Evolutionary conservation across 2,113 vertebrate species (phyloP).

Genomic region (Callipepla squamata): DNA sequence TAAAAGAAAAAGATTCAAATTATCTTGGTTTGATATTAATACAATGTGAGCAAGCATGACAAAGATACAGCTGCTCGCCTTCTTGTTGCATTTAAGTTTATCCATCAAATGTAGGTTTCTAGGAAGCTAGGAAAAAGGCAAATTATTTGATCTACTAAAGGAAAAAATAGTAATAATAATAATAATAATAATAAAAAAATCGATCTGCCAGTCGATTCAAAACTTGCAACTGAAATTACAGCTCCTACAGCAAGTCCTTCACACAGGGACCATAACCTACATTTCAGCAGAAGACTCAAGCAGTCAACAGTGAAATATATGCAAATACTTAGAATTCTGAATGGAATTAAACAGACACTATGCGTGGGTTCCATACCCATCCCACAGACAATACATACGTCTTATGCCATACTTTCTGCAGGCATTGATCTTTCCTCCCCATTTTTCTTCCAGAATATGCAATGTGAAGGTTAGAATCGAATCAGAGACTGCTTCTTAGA

Average conservation of each 20-base stretch:
- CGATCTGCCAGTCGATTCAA: conserved; percentile 40
- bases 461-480: background rate
- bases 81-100: conserved; percentile 52
- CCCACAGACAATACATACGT: background rate
- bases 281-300: background rate
- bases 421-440: background rate
- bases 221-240: background rate
- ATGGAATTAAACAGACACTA: background rate
- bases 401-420: background rate
- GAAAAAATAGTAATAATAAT: too few species aligned
- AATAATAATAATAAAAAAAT: background rate
- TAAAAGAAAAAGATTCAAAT: conserved; percentile 25
- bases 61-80: conserved; percentile 47
- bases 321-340: background rate
- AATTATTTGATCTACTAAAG: conserved; percentile 50
- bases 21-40: conserved; percentile 41
- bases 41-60: conserved; percentile 32
- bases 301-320: background rate
- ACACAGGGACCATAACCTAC: background rate
- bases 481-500: background rate
- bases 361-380: background rate
- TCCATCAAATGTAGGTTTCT: conserved; percentile 37
- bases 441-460: background rate
- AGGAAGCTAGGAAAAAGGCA: conserved; percentile 51
- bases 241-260: background rate